phyloP scores from a whole-genome alignment of 2,797 vertebrate species.

The Caiman crocodilus region DNA sequence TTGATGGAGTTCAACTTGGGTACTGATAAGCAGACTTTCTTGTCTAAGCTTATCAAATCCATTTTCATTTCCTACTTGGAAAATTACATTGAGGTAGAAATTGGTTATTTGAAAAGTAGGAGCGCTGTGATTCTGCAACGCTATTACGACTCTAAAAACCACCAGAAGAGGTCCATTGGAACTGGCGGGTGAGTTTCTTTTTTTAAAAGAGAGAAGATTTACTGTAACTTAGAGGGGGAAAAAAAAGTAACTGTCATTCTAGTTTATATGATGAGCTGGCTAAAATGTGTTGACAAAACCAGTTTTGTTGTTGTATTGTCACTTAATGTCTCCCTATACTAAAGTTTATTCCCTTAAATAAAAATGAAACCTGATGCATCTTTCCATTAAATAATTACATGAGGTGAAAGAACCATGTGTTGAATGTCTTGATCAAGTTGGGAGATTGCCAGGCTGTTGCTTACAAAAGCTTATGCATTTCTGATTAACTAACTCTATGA shows the following conservation, averaged over 20 bases:
- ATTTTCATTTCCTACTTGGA: constrained; percentile 98
- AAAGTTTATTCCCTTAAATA: constrained; percentile 37
- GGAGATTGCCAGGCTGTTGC: background rate
- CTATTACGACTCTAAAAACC: constrained; percentile 99
- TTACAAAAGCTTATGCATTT: too few relatives aligned
- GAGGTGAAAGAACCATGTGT: constrained; percentile 61
- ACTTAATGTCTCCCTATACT: constrained; percentile 35
- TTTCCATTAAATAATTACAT: constrained; percentile 21
- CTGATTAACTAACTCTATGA: too few relatives aligned
- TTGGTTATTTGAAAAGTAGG: constrained; percentile 93
- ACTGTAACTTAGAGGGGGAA: constrained; percentile 4
- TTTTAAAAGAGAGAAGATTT: constrained; percentile 49
- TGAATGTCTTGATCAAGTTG: background rate
- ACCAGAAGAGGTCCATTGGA: constrained; percentile 96
- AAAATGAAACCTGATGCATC: constrained; percentile 62
- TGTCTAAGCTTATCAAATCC: constrained; percentile 98
- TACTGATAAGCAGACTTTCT: constrained; percentile 99
- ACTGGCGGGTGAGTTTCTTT: constrained; percentile 90
- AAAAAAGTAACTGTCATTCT: background rate
- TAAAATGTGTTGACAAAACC: too few relatives aligned
- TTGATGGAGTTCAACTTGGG: constrained; percentile 98
- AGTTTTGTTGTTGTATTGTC: background rate
- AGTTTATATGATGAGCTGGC: background rate
- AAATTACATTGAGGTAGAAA: constrained; percentile 98
- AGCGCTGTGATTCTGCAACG: constrained; percentile 95